Evolutionary conservation across 92 coral and sea anemone species (phyloP), one percentile per base, ranked within the genome.

Genomic region (Epizoanthus illoricatus): DNA sequence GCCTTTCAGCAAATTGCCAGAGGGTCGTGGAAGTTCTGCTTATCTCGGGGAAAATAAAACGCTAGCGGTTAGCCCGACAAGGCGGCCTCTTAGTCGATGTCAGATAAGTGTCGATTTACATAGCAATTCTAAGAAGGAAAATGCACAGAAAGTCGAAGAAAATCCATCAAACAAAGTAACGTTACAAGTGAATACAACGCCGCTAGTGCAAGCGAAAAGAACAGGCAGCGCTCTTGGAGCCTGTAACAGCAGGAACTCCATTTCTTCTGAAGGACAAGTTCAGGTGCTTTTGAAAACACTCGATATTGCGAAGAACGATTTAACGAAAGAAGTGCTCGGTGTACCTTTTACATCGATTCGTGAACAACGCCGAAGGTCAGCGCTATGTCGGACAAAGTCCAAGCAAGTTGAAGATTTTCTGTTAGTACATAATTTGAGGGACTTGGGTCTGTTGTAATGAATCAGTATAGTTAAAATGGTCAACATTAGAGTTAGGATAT

Each of bases 331-430:
- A 9, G 72, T 79, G 5, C 65, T 80, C 7, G 93, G 88, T 67
- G 81, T 87, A 3, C 96, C 96, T 4, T 84, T 89, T 59, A 87
- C 87, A 66, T 92, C 96, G 36, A 74, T 83, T 15, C 81, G 96
- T n/a, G 96, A 92, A 43, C 87, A 92, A 19, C 84, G 96, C 40
- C 71, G 96, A 75, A 86, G 96, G 3, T 92, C 96, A 6, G 96
- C 96, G 8, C 82, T 92, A 17, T 92, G 96, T 54, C 78, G 96
- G 56, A 89, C 75, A 24, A 92, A 89, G 67, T 87, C 96, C 54
- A 92, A 92, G 79, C 96, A 92, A 76, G 93, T 92, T 7, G 96
- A 92, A 43, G 96, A 92, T 55, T 92, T 89, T 83, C 86, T 92
- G 20, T 69, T 92, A 17, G 96, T 92, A 4, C 96, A 92, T 64